Conservation (phyloP, 1,140 invertebrate species). For the Ostrea edulis region DNA sequence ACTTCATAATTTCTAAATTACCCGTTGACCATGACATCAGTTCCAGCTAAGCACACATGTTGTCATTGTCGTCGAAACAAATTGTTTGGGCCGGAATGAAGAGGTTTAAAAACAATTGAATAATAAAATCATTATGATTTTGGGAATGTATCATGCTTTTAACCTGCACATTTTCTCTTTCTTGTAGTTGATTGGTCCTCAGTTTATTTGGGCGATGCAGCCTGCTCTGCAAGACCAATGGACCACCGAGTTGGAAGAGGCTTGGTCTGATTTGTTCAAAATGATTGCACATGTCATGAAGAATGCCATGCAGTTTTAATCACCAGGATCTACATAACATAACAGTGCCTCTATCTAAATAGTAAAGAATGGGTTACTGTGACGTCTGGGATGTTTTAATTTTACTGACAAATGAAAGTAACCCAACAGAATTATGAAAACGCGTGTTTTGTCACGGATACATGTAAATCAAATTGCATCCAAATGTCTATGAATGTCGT, state of each 20-base stretch:
- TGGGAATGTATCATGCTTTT: too few species aligned
- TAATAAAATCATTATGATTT: too few species aligned
- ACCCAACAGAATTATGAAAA: neutral
- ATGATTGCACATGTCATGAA: slow-evolving; percentile 82
- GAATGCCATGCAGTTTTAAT: slow-evolving; percentile 77
- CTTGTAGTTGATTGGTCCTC: slow-evolving; percentile 82
- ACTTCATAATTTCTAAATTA: too few species aligned
- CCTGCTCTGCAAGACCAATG: slow-evolving; percentile 81
- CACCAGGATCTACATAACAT: neutral
- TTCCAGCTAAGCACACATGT: too few species aligned
- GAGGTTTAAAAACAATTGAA: neutral
- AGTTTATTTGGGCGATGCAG: slow-evolving; percentile 82
- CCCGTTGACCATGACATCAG: too few species aligned
- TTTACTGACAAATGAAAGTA: neutral
- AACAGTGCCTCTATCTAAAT: neutral
- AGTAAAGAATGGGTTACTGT: neutral
- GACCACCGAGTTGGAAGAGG: slow-evolving; percentile 80
- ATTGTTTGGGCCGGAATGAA: neutral
- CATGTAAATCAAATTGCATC: neutral
- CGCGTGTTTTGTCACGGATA: neutral
- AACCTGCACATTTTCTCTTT: slow-evolving; percentile 33
- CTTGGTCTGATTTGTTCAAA: slow-evolving; percentile 81
- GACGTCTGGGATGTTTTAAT: neutral
- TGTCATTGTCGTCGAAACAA: neutral
- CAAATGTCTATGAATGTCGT: neutral